A percentile compares a stretch with the other conserved stretches of the same genome.
phyloP scores from a whole-genome alignment of 2,888 invertebrate species.

The Phalangium opilio region DNA sequence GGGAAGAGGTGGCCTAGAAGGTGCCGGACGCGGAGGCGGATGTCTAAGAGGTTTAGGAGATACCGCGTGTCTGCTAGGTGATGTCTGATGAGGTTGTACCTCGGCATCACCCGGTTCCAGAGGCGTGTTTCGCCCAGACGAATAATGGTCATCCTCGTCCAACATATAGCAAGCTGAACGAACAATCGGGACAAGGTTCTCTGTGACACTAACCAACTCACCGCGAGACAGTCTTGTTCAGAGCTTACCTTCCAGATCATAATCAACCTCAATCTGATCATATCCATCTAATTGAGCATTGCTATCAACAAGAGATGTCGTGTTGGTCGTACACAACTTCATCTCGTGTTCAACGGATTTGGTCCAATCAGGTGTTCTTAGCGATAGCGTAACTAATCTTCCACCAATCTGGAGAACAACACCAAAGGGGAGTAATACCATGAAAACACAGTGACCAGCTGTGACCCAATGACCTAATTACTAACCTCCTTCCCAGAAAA shows the following conservation, averaged over 20 bases:
- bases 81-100: no score
- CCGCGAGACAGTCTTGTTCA: background rate
- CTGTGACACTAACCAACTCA: background rate
- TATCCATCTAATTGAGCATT: slow-evolving; percentile 4
- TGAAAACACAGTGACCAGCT: no score
- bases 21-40: no score
- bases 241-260: background rate
- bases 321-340: slow-evolving; percentile 65
- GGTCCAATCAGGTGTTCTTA: slow-evolving; percentile 76
- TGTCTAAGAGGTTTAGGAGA: no score
- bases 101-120: no score
- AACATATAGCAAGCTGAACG: background rate
- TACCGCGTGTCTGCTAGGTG: no score
- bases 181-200: background rate
- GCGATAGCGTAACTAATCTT: slow-evolving; percentile 36
- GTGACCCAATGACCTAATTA: no score
- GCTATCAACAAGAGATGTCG: slow-evolving; percentile 45
- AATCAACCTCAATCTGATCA: background rate
- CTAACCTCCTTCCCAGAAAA: slow-evolving; percentile 30
- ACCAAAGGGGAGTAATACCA: no score
- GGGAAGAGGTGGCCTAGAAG: no score
- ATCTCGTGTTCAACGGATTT: slow-evolving; percentile 66
- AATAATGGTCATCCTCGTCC: no score
- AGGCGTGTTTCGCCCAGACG: no score
- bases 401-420: slow-evolving; percentile 11